Percentiles rank a stretch among this genome's conserved stretches.
Evolutionary conservation across 2,797 vertebrate genomes (phyloP).

Genomic region (Pithecia hirsuta): DNA sequence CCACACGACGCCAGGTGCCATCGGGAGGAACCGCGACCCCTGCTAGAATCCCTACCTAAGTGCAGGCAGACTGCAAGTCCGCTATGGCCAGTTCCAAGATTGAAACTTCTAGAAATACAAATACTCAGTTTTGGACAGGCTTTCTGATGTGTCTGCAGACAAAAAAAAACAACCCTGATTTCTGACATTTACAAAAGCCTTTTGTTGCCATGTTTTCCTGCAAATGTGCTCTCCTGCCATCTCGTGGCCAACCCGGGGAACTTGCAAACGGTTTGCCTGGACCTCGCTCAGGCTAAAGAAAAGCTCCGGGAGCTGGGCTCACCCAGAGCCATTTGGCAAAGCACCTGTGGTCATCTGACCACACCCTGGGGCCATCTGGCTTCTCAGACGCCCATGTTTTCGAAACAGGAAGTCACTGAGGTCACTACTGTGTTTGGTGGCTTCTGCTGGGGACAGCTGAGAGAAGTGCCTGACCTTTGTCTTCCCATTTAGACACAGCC

Average conservation of each 20-base stretch:
- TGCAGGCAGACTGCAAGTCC: background rate
- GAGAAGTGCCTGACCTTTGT: background rate
- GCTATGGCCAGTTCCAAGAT: background rate
- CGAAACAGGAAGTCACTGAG: background rate
- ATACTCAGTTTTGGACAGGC: background rate
- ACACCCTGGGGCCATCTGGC: background rate
- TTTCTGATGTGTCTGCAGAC: background rate
- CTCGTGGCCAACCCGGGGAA: constrained; percentile 12
- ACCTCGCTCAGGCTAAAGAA: background rate
- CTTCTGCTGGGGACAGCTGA: background rate
- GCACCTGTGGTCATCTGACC: background rate
- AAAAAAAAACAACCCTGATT: background rate
- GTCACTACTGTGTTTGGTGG: background rate
- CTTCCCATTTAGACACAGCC: background rate
- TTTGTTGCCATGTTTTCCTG: background rate
- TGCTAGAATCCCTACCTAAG: background rate
- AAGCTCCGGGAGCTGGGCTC: background rate
- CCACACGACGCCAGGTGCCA: background rate
- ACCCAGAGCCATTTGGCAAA: background rate
- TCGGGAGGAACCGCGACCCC: background rate
- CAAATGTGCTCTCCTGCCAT: constrained; percentile 29
- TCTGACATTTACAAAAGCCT: background rate
- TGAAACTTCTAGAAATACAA: background rate
- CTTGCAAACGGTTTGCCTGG: background rate
- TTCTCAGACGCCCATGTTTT: background rate